A percentile compares a stretch with the other conserved stretches of the same genome.
Conservation (phyloP, 2,888 invertebrate genomes). For the Drosophila paracracens region DNA sequence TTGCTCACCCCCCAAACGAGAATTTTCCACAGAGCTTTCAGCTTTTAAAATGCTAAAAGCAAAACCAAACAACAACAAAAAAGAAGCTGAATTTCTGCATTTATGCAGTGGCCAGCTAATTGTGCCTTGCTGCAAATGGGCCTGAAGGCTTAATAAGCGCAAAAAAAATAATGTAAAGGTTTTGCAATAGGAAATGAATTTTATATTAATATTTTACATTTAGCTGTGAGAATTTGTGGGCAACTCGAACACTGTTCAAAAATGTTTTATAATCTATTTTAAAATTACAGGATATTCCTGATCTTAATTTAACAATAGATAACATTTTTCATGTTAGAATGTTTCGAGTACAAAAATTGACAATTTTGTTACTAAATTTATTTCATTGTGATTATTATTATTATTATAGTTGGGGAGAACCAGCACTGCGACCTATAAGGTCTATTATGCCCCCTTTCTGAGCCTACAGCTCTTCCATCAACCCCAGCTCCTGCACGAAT, state of each 20-base stretch:
- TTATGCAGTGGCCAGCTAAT: constrained; percentile 11
- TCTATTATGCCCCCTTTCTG: too few species aligned
- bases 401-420: too few species aligned
- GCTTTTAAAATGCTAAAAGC: constrained; percentile 24
- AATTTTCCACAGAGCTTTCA: constrained; percentile 28
- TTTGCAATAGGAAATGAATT: not conserved
- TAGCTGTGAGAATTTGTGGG: not conserved
- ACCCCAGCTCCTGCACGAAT: too few species aligned
- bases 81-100: not conserved
- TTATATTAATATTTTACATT: not conserved
- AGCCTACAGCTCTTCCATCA: too few species aligned
- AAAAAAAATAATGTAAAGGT: constrained; percentile 44
- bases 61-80: not conserved
- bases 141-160: constrained; percentile 31
- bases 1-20: constrained; percentile 28
- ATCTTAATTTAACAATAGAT: not conserved
- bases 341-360: not conserved
- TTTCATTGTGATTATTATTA: not conserved
- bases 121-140: constrained; percentile 18
- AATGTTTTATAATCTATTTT: not conserved
- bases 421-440: too few species aligned
- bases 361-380: not conserved
- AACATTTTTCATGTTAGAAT: not conserved
- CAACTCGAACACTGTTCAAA: not conserved
- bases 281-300: not conserved